Percentiles rank a stretch among this genome's conserved stretches.
Conservation (phyloP, 2,797 vertebrate genomes). For the Sebastes vulpes region DNA sequence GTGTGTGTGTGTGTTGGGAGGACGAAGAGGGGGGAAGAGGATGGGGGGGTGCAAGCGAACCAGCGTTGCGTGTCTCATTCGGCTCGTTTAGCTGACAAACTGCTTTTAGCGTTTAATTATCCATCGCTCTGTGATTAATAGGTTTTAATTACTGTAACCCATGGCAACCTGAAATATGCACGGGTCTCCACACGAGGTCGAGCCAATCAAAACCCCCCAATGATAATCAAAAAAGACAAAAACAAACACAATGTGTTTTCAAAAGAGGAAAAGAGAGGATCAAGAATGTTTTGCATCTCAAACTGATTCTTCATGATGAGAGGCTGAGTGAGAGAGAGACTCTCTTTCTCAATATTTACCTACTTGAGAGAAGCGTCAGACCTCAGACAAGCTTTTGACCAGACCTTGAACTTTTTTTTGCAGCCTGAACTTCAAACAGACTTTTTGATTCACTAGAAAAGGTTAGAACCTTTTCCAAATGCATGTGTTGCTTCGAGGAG, state of each 20-base stretch:
- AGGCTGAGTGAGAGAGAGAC: not conserved
- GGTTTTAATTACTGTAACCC: conserved; percentile 82
- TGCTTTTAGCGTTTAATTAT: conserved; percentile 83
- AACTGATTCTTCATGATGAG: not conserved
- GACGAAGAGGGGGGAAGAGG: too few species aligned
- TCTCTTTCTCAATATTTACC: conserved; percentile 16
- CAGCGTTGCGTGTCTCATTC: conserved; percentile 65
- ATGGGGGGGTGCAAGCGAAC: conserved; percentile 5
- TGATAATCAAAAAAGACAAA: conserved; percentile 23
- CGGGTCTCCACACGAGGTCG: conserved; percentile 61
- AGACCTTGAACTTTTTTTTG: conserved; percentile 52
- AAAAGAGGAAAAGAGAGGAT: not conserved
- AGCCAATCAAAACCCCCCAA: conserved; percentile 31
- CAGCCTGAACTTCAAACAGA: conserved; percentile 63
- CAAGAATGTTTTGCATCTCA: conserved; percentile 2
- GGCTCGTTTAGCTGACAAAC: conserved; percentile 77
- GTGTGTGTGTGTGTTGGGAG: conserved; percentile 6
- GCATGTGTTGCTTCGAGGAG: conserved; percentile 16
- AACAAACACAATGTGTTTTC: conserved; percentile 22
- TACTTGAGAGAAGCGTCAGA: conserved; percentile 8
- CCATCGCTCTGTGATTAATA: conserved; percentile 79
- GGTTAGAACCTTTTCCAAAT: conserved; percentile 34
- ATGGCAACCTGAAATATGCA: conserved; percentile 68
- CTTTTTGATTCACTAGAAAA: conserved; percentile 46
- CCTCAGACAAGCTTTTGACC: conserved; percentile 51